Percentiles rank a stretch among this genome's conserved stretches.
Conservation (phyloP, 35 echinoderm and acorn worm genomes). For the Heliocidaris tuberculata region DNA sequence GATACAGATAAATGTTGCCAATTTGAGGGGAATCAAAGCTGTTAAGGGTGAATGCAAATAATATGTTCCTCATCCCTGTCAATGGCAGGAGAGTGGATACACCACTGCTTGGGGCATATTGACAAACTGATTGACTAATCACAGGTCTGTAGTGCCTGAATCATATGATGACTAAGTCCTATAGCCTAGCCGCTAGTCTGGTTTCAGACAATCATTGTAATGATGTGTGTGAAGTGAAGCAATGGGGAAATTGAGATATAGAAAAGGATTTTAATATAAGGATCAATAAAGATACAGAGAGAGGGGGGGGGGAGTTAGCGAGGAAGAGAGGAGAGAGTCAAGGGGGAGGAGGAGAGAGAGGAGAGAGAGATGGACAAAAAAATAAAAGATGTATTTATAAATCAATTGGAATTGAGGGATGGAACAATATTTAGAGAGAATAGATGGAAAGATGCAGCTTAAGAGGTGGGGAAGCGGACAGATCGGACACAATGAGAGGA, state of each 20-base stretch:
- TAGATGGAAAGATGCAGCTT: no score
- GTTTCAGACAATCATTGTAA: not conserved
- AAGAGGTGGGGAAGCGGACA: no score
- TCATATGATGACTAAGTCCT: not conserved
- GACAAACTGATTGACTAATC: constrained; percentile 21
- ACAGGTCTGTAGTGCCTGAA: not conserved
- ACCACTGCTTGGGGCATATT: not conserved
- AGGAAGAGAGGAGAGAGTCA: not conserved
- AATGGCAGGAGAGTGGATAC: no score
- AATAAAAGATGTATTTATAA: not conserved
- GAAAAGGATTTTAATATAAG: no score
- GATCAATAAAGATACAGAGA: not conserved
- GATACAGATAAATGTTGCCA: no score
- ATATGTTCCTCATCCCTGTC: not conserved
- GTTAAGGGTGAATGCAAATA: not conserved
- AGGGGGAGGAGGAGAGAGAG: not conserved
- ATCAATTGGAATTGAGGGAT: no score
- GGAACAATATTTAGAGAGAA: no score
- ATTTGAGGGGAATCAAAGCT: no score
- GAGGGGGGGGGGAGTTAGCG: not conserved
- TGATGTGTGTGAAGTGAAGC: not conserved
- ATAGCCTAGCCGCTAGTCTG: not conserved
- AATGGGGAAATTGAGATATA: not conserved
- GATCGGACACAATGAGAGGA: no score
- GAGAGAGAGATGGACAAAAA: not conserved